Evolutionary conservation across 2,888 invertebrate genomes (phyloP).

Genomic region (Eremobia ochroleuca): DNA sequence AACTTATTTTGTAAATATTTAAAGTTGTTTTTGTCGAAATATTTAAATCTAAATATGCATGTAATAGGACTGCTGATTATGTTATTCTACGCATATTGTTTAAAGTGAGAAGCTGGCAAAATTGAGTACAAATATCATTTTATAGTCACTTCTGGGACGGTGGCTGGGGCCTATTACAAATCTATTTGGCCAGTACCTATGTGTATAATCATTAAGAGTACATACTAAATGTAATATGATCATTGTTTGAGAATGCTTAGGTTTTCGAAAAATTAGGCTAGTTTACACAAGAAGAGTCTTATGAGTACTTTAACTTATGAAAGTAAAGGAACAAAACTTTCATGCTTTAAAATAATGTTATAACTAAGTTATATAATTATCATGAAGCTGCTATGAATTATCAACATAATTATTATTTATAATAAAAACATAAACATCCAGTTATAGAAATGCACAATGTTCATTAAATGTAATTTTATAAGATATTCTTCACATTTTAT

Average conservation of each 20-base stretch:
- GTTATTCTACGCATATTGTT: conserved; percentile 50
- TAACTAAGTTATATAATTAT: conserved; percentile 27
- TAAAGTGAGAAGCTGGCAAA: conserved; percentile 53
- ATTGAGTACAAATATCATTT: conserved; percentile 53
- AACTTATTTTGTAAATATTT: conserved; percentile 26
- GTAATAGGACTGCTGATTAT: conserved; percentile 60
- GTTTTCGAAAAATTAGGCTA: conserved; percentile 62
- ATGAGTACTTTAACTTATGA: conserved; percentile 16
- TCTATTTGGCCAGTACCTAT: conserved; percentile 51
- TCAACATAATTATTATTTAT: conserved; percentile 19
- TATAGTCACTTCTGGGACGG: conserved; percentile 63
- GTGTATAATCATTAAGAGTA: conserved; percentile 36
- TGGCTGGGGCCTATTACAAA: conserved; percentile 46
- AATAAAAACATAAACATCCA: conserved; percentile 40
- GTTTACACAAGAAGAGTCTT: conserved; percentile 66
- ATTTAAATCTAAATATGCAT: conserved; percentile 48
- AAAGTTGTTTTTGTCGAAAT: conserved; percentile 60
- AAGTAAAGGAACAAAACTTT: conserved; percentile 20
- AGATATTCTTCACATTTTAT: conserved; percentile 43
- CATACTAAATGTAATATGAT: conserved; percentile 48
- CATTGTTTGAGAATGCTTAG: conserved; percentile 52
- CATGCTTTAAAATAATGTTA: conserved; percentile 26
- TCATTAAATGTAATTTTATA: conserved; percentile 30
- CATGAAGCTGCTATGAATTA: conserved; percentile 50
- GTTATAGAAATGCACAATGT: conserved; percentile 19